Evolutionary conservation across 2,888 invertebrate genomes (phyloP), one percentile per base, ranked within the genome.

Genomic region (Agrochola macilenta): DNA sequence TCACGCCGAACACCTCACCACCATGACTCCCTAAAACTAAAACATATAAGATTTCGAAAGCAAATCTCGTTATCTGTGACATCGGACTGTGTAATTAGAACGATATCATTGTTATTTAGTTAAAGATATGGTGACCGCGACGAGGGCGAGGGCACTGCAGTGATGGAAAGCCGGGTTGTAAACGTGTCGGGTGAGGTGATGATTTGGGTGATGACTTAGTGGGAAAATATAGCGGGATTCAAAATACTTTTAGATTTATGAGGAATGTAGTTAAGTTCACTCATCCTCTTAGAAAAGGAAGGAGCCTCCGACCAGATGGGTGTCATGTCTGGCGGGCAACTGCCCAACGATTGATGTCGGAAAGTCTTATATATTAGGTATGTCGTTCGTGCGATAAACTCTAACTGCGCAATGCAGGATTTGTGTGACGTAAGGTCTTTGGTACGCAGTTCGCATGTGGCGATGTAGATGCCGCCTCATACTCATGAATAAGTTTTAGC

Each of bases 41-140:
- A 74, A 82, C 69, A 76, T 61, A 12, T 69, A 78, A 81, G 83
- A 91, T 89, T 90, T 85, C 74, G 74, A 82, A 74, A 70, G 49
- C 79, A 89, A 87, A 82, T 66, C 0, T 5, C 12, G 86, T 88
- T 93, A 93, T 92, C 93, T 80, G 85, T 88, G 79, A 89, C 92
- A 92, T 92, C 92, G 95, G 94, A 94, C 95, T 93, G 84, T 93
- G 93, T 93, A 95, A 93, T 94, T 92, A 94, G 91, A 89, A 86
- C 87, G 90, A 90, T 94, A 94, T 91, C 91, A 92, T 90, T 92
- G 90, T 86, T 96, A 95, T 96, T 96, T 96, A 94, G 88, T 93
- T 91, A 93, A 91, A 93, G 94, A 95, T 95, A 92, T 85, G 93
- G 95, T 96, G 95, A 95, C 96, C 95, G 95, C 94, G 93, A 91